Conservation (phyloP, 2,888 invertebrate species). For the Teinopalpus imperialis region DNA sequence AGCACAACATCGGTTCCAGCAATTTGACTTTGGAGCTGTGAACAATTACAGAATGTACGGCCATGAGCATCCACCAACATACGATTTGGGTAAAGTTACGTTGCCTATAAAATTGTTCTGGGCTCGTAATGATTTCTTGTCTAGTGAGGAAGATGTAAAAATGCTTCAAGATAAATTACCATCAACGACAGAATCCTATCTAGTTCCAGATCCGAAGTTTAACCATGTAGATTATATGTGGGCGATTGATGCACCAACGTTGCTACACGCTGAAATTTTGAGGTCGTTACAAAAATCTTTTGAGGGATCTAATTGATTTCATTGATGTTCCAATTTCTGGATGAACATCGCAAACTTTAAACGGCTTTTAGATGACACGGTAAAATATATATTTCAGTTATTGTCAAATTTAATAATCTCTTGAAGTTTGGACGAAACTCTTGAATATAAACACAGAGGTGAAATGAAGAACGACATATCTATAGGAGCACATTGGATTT, state of each 20-base stretch:
- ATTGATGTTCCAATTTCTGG: too few relatives aligned
- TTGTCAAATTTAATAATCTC: too few relatives aligned
- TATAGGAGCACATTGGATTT: too few relatives aligned
- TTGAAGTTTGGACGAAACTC: too few relatives aligned
- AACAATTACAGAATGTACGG: slow-evolving; percentile 83
- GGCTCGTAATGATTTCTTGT: slow-evolving; percentile 87
- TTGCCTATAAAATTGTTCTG: slow-evolving; percentile 85
- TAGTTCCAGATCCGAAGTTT: slow-evolving; percentile 83
- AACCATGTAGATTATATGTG: slow-evolving; percentile 89
- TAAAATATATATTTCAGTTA: too few relatives aligned
- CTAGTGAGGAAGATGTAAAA: slow-evolving; percentile 83
- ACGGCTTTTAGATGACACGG: too few relatives aligned
- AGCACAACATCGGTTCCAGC: slow-evolving; percentile 79
- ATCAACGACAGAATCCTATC: slow-evolving; percentile 72
- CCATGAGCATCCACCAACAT: slow-evolving; percentile 80
- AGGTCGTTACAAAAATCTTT: slow-evolving; percentile 40
- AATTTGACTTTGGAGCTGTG: slow-evolving; percentile 85
- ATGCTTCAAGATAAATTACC: slow-evolving; percentile 73
- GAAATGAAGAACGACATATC: too few relatives aligned
- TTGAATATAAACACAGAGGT: too few relatives aligned
- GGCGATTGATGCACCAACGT: slow-evolving; percentile 81
- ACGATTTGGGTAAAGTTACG: slow-evolving; percentile 81
- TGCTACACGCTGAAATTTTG: slow-evolving; percentile 81
- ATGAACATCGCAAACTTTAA: too few relatives aligned
- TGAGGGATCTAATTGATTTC: too few relatives aligned